phyloP scores from a whole-genome alignment of 1,140 invertebrate species.

The Drosophila pachea region DNA sequence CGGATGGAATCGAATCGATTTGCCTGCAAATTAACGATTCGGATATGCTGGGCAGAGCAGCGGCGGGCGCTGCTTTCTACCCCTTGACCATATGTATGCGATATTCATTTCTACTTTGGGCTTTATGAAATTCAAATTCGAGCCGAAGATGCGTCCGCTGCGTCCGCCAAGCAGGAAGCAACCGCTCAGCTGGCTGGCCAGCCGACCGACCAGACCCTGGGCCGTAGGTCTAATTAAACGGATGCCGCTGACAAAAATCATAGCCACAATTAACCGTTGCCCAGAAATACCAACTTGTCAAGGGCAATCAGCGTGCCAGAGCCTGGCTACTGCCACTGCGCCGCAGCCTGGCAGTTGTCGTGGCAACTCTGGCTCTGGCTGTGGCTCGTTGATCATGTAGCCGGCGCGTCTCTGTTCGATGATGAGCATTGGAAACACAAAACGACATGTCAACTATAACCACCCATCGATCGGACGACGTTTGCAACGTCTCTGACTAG shows the following conservation, averaged over 20 bases:
- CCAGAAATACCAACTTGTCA: conserved; percentile 52
- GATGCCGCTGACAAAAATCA: conserved; percentile 44
- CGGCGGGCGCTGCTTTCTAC: conserved; percentile 58
- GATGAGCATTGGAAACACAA: conserved; percentile 58
- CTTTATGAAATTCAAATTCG: conserved; percentile 64
- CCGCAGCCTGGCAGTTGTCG: background rate
- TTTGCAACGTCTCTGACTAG: conserved; percentile 46
- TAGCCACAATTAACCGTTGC: conserved; percentile 71
- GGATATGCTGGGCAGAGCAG: conserved; percentile 48
- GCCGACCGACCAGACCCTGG: background rate
- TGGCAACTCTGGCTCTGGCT: conserved; percentile 13
- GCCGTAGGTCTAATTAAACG: conserved; percentile 51
- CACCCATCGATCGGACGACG: conserved; percentile 69
- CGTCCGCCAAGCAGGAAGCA: conserved; percentile 59
- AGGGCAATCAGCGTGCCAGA: conserved; percentile 38
- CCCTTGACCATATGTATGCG: conserved; percentile 50
- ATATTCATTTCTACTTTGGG: conserved; percentile 55
- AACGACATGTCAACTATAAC: conserved; percentile 75
- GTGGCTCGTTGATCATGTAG: conserved; percentile 43
- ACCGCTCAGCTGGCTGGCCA: conserved; percentile 31
- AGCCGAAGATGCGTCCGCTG: conserved; percentile 24
- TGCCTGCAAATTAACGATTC: conserved; percentile 69
- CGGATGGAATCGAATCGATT: conserved; percentile 69
- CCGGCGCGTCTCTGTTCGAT: conserved; percentile 32
- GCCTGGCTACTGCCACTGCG: conserved; percentile 11